Base-by-base conservation (phyloP, 2,888 invertebrate genomes). In the Sesamia inferens region DNA sequence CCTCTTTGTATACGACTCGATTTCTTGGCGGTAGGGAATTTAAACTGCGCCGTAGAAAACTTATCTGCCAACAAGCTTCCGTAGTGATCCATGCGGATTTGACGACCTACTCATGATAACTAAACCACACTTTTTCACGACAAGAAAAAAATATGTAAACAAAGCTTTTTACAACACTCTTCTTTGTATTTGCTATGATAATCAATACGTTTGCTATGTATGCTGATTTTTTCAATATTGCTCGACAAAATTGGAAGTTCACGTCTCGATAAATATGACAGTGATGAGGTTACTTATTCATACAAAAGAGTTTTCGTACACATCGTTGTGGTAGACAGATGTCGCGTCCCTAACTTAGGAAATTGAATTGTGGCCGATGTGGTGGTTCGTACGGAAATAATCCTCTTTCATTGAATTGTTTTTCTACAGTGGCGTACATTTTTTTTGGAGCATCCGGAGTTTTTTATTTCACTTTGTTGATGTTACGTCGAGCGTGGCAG, bases 351-450 rank as follows among this genome's bases (percentile, higher is more conserved):
- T 67, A 81, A 81, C 81, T 81, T 71, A 78, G 81, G 78, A 81
- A 81, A 81, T 81, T 81, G 82, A 58, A 74, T 81, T 81, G 81
- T 71, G 82, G 81, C 78, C 61, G 62, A 64, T 74, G 65, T 74
- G 66, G 55, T 71, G 61, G 62, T 74, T 63, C 71, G 68, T 74
- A 74, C 82, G 70, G 74, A 81, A 81, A 78, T 78, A 81, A 81
- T 81, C 78, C 68, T 74, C 78, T 78, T 81, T 68, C 65, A 69
- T 58, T 61, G 65, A 78, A 81, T 82, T 78, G 78, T 78, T 82
- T 81, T 82, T 63, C 48, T 64, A 74, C 48, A 66, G 57, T 61
- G 42, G 6, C 58, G 6, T 42, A 58, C 22, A 58, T 77, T 77
- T 74, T 74, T 70, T 76, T 51, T 39, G 39, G 54, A 77, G 24